Evolutionary conservation across 2,113 vertebrate genomes (phyloP), one percentile per base, ranked within the genome.

Genomic region (Conger conger): DNA sequence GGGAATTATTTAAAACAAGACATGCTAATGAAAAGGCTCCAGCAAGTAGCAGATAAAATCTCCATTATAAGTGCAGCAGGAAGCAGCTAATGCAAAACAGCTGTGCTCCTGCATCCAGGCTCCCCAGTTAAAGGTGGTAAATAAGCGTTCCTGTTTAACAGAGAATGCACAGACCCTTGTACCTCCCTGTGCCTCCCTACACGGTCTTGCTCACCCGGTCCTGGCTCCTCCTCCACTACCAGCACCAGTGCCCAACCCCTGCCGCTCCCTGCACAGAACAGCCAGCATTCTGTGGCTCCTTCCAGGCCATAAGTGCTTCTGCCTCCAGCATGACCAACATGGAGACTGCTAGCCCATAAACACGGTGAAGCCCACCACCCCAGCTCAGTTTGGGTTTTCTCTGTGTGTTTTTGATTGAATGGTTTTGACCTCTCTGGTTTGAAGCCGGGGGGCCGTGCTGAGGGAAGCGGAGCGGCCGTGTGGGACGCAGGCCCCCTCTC

Each of bases 381-480:
- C n/a, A 89, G 90, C 86, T 91, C 90, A 86, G 89, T 89, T 89
- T 82, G 82, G 40, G 87, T 77, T 91, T 91, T 9, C 84, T 86
- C 83, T 30, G 79, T 86, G 85, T 90, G 90, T 92, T 90, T 37
- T 38, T 45, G 80, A 83, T 87, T 87, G 86, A 73, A 53, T 57
- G 57, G 77, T 88, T 88, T n/a, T 86, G 85, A 88, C 83, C 87
- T 76, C 83, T 84, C 36, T n/a, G 20, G n/a, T 35, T 16, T 78
- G 83, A 40, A 86, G 36, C 84, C 80, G 83, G 85, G 84, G 89
- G 68, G 80, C n/a, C n/a, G n/a, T n/a, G n/a, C n/a, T n/a, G n/a
- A n/a, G n/a, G 94, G 94, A 95, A 95, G 93, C 87, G 78, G 86
- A 92, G 90, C 84, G 42, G 68, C 83, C 87, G 85, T 42, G 84